These are phyloP conservation scores for Drosophila bocqueti DNA, from an alignment of 1,140 invertebrate species.

Conservation along the genomic window DNA sequence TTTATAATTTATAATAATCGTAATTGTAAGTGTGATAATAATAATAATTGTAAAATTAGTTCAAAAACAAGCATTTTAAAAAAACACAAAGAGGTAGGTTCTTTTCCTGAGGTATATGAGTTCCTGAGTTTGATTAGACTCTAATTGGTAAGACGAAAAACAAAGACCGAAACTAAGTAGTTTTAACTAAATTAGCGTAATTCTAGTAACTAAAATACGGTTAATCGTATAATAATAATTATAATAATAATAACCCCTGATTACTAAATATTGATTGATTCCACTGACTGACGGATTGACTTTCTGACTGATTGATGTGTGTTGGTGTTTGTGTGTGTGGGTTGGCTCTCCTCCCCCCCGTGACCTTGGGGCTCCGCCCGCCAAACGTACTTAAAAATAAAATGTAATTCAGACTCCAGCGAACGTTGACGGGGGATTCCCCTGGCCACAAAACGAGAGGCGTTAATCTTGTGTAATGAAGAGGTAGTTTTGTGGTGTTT, in stretches of 20 bases:
- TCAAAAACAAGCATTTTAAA: constrained; percentile 19
- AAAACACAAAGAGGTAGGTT: constrained; percentile 68
- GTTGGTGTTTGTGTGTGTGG: not conserved
- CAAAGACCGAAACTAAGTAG: constrained; percentile 31
- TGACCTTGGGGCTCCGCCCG: not conserved
- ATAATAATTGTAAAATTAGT: constrained; percentile 37
- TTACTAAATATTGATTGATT: constrained; percentile 48
- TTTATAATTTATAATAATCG: constrained; percentile 1
- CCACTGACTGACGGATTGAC: constrained; percentile 50
- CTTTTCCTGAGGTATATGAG: constrained; percentile 84
- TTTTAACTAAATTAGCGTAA: constrained; percentile 46
- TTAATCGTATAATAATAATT: constrained; percentile 32
- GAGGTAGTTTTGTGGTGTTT: constrained; percentile 42
- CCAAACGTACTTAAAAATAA: constrained; percentile 84
- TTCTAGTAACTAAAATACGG: constrained; percentile 35
- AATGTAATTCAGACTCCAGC: constrained; percentile 84
- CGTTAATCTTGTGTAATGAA: constrained; percentile 3
- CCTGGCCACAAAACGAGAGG: not conserved
- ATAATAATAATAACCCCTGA: constrained; percentile 32
- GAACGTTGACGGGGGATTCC: constrained; percentile 51
- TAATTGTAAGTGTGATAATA: constrained; percentile 12
- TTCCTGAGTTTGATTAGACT: constrained; percentile 80
- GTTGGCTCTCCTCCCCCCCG: not conserved
- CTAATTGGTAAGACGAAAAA: constrained; percentile 45
- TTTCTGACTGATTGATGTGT: constrained; percentile 21